Conservation (phyloP, 2,888 invertebrate species). For the Omphaloscelis lunosa region DNA sequence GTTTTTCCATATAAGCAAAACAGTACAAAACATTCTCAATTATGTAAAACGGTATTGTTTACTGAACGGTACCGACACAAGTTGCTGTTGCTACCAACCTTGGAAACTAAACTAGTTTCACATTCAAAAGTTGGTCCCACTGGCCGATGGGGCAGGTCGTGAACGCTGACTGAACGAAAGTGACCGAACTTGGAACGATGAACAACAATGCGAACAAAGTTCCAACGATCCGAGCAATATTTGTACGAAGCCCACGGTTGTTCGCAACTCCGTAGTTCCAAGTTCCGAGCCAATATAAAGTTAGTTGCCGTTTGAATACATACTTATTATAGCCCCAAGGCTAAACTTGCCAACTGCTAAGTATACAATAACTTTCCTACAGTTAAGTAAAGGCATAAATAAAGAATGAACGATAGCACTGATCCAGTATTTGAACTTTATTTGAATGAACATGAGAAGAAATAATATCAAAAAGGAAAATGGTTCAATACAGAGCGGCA, state of each 20-base stretch:
- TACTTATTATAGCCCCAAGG: slow-evolving; percentile 38
- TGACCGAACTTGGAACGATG: slow-evolving; percentile 81
- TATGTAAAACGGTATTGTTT: slow-evolving; percentile 79
- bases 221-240: slow-evolving; percentile 80
- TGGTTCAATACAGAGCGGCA: slow-evolving; percentile 50
- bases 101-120: slow-evolving; percentile 81
- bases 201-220: slow-evolving; percentile 82
- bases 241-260: slow-evolving; percentile 74
- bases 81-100: slow-evolving; percentile 77
- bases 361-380: slow-evolving; percentile 58
- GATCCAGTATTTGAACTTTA: slow-evolving; percentile 27
- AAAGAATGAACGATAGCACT: slow-evolving; percentile 36
- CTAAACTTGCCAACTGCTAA: slow-evolving; percentile 46
- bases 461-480: slow-evolving; percentile 44
- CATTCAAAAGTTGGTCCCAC: slow-evolving; percentile 80
- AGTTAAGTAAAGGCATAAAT: slow-evolving; percentile 41
- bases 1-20: slow-evolving; percentile 64
- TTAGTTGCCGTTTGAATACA: slow-evolving; percentile 70
- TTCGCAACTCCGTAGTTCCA: slow-evolving; percentile 75
- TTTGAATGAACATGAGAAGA: slow-evolving; percentile 38
- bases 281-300: slow-evolving; percentile 80
- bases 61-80: slow-evolving; percentile 68
- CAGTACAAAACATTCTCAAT: slow-evolving; percentile 74
- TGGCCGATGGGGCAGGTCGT: slow-evolving; percentile 70
- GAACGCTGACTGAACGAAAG: slow-evolving; percentile 79